These are phyloP conservation scores for Sebastes taczanowskii DNA, from an alignment of 2,797 vertebrate genomes.

Conservation along the genomic window DNA sequence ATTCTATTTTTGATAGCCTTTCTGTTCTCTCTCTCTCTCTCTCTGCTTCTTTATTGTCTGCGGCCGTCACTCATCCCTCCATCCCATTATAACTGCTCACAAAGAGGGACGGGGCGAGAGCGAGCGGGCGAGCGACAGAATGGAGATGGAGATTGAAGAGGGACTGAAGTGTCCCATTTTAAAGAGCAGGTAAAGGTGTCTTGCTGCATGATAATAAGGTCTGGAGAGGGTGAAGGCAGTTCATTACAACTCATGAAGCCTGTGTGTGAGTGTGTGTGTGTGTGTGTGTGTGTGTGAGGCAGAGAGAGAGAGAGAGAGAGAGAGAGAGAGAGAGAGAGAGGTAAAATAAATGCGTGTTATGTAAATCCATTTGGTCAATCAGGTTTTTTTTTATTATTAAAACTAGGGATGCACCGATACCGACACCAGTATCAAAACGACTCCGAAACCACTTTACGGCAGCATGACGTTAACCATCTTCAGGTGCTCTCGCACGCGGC, in stretches of 20 bases:
- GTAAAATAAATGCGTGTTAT: too few species aligned
- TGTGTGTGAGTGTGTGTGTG: not conserved
- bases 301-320: not conserved
- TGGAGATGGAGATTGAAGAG: slow-evolving; percentile 48
- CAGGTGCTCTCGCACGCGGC: too few species aligned
- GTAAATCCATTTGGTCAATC: not conserved
- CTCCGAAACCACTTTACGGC: too few species aligned
- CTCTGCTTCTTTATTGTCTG: not conserved
- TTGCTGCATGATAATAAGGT: slow-evolving; percentile 34
- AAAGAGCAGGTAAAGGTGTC: slow-evolving; percentile 47
- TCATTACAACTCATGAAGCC: not conserved
- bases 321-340: too few species aligned
- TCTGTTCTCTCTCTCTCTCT: not conserved
- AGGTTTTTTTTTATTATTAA: too few species aligned
- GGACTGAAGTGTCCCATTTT: slow-evolving; percentile 30
- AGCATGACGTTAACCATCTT: too few species aligned
- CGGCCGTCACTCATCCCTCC: slow-evolving; percentile 25
- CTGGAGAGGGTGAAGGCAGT: not conserved
- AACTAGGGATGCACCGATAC: too few species aligned
- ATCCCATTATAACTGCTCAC: slow-evolving; percentile 28
- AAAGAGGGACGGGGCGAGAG: not conserved
- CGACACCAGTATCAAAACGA: too few species aligned
- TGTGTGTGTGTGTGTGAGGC: not conserved
- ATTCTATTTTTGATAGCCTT: not conserved
- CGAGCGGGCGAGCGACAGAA: not conserved